phyloP scores from a whole-genome alignment of 2,113 vertebrate species.

The Hirundichthys speculiger region DNA sequence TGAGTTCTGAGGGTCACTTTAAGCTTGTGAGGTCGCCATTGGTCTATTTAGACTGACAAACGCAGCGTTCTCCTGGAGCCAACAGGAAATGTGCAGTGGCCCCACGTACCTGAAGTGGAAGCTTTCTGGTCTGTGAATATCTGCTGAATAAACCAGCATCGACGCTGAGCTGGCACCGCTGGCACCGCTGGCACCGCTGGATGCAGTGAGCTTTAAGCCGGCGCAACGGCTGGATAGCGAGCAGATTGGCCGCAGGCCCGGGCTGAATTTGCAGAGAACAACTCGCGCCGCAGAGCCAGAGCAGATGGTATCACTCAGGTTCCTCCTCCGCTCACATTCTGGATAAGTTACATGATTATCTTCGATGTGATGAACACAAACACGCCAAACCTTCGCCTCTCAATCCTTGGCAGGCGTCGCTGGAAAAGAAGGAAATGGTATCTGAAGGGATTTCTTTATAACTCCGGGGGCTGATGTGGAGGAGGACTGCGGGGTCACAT shows the following conservation, averaged over 20 bases:
- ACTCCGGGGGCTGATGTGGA: constrained; percentile 34
- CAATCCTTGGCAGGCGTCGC: constrained; percentile 11
- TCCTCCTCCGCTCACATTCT: constrained; percentile 31
- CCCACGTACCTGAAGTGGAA: no score
- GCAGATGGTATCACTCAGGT: constrained; percentile 75
- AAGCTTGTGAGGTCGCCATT: no score
- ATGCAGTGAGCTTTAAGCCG: neutral
- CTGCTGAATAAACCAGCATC: no score
- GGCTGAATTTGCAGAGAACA: constrained; percentile 18
- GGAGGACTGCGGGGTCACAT: constrained; percentile 36
- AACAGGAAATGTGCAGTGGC: no score
- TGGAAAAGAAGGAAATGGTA: constrained; percentile 34
- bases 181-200: no score
- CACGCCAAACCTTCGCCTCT: constrained; percentile 29
- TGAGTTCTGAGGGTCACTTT: no score
- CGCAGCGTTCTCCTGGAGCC: no score
- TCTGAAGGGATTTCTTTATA: constrained; percentile 34
- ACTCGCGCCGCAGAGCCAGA: constrained; percentile 41
- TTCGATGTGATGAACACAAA: constrained; percentile 62
- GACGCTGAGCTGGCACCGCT: no score
- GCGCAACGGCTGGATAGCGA: neutral
- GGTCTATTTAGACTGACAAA: no score
- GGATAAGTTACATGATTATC: constrained; percentile 64
- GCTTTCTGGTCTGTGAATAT: no score
- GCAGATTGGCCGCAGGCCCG: constrained; percentile 15